A percentile compares a stretch with the other conserved stretches of the same genome.
Evolutionary conservation across 2,888 invertebrate species (phyloP).

Genomic region (Eubasilissa splendida): DNA sequence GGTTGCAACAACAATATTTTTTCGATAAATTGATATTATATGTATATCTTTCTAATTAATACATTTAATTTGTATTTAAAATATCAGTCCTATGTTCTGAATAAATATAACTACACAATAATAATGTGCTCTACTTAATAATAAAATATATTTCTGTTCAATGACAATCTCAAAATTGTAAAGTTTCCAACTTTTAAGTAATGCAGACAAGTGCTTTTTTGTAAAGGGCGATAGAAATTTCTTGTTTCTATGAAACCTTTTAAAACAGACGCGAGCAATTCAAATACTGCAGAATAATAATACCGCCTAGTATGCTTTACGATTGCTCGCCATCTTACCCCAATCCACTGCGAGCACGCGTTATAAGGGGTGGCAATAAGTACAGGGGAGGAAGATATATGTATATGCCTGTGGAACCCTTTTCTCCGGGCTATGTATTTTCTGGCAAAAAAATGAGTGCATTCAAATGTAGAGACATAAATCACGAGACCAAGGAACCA

Average conservation of each 20-base stretch:
- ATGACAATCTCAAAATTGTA: too few relatives aligned
- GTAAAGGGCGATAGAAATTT: too few relatives aligned
- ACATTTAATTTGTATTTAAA: too few relatives aligned
- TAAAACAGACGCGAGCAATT: constrained; percentile 3
- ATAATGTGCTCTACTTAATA: too few relatives aligned
- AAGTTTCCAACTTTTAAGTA: too few relatives aligned
- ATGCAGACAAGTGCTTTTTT: too few relatives aligned
- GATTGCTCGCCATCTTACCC: constrained; percentile 7
- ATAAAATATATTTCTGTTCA: too few relatives aligned
- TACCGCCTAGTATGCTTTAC: background rate
- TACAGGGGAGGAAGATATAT: constrained; percentile 19
- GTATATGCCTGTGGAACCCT: constrained; percentile 38
- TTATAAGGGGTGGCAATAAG: constrained; percentile 17
- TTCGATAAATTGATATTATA: too few relatives aligned
- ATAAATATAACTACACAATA: too few relatives aligned
- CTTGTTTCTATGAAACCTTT: background rate
- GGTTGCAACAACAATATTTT: too few relatives aligned
- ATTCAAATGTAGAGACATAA: constrained; percentile 58
- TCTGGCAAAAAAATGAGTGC: constrained; percentile 54
- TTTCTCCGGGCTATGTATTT: constrained; percentile 50
- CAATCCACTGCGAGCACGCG: constrained; percentile 25
- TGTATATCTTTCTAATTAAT: too few relatives aligned
- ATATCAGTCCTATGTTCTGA: too few relatives aligned
- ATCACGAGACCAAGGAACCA: constrained; percentile 53
- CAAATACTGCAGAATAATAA: constrained; percentile 11